These are phyloP conservation scores for Drosophila truncata DNA, from an alignment of 1,140 invertebrate species.

Conservation along the genomic window DNA sequence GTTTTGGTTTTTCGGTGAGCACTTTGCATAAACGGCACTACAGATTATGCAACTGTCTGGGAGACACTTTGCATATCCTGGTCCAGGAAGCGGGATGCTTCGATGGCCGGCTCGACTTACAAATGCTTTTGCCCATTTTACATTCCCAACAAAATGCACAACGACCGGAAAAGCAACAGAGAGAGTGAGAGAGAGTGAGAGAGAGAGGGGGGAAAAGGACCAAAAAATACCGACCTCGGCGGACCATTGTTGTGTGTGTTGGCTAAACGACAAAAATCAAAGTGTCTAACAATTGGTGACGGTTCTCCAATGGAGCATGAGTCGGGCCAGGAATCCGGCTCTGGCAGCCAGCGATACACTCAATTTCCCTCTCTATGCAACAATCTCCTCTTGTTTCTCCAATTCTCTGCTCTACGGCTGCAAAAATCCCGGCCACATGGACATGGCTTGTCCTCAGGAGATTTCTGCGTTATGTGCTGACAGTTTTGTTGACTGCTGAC, in stretches of 20 bases:
- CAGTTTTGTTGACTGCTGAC: slow-evolving; percentile 56
- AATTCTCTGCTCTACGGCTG: slow-evolving; percentile 15
- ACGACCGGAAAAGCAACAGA: slow-evolving; percentile 27
- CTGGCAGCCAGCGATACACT: slow-evolving; percentile 51
- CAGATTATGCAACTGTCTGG: slow-evolving; percentile 83
- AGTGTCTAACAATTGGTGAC: slow-evolving; percentile 78
- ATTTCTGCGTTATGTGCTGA: slow-evolving; percentile 57
- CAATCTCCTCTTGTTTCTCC: slow-evolving; percentile 31
- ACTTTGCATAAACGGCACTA: slow-evolving; percentile 79
- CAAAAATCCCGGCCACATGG: slow-evolving; percentile 45
- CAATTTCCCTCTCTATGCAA: slow-evolving; percentile 43
- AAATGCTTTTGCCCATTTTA: slow-evolving; percentile 69
- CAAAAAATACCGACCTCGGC: slow-evolving; percentile 20
- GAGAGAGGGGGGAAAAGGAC: not conserved
- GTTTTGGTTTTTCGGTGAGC: slow-evolving; percentile 34
- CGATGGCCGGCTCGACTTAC: slow-evolving; percentile 52
- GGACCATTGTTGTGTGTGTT: slow-evolving; percentile 48
- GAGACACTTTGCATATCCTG: slow-evolving; percentile 79
- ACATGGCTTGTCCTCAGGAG: slow-evolving; percentile 48
- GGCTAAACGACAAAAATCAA: slow-evolving; percentile 60
- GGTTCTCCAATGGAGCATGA: slow-evolving; percentile 63
- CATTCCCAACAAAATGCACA: slow-evolving; percentile 57
- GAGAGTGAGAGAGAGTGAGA: no score
- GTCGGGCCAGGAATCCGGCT: slow-evolving; percentile 4
- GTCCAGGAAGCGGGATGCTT: slow-evolving; percentile 55